Conservation (phyloP, 2,888 invertebrate genomes). For the Eulithis testata region DNA sequence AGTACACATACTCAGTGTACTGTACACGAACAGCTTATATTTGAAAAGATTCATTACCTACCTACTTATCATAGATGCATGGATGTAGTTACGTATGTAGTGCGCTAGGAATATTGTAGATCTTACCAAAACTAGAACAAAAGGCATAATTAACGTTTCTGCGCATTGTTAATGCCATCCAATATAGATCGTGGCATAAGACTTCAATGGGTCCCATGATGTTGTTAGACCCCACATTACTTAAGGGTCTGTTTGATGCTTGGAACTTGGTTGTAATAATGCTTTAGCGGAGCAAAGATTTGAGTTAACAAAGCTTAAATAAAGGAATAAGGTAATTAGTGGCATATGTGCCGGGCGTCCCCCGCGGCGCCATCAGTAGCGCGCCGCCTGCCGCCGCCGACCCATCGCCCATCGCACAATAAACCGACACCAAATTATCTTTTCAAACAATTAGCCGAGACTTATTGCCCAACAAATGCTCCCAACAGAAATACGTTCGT, state of each 20-base stretch:
- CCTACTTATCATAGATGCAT: too few species aligned
- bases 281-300: conserved; percentile 20
- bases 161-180: conserved; percentile 1
- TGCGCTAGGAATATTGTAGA: background rate
- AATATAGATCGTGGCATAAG: conserved; percentile 10
- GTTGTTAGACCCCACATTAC: conserved; percentile 12
- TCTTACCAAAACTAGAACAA: background rate
- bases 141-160: conserved; percentile 3
- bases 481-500: conserved; percentile 52
- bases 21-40: conserved; percentile 2
- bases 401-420: conserved; percentile 62
- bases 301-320: conserved; percentile 37
- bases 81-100: too few species aligned
- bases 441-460: conserved; percentile 76
- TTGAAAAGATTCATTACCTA: background rate
- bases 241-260: conserved; percentile 11
- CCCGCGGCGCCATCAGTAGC: conserved; percentile 63
- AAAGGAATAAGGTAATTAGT: conserved; percentile 59
- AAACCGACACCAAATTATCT: conserved; percentile 77
- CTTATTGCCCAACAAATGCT: conserved; percentile 65
- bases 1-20: conserved; percentile 13
- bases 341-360: conserved; percentile 64
- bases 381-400: conserved; percentile 64
- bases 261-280: conserved; percentile 12
- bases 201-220: conserved; percentile 7